Percentiles rank a stretch among this genome's conserved stretches.
These are phyloP conservation scores for Mixornis gularis DNA, from an alignment of 2,113 vertebrate genomes.

Conservation along the genomic window DNA sequence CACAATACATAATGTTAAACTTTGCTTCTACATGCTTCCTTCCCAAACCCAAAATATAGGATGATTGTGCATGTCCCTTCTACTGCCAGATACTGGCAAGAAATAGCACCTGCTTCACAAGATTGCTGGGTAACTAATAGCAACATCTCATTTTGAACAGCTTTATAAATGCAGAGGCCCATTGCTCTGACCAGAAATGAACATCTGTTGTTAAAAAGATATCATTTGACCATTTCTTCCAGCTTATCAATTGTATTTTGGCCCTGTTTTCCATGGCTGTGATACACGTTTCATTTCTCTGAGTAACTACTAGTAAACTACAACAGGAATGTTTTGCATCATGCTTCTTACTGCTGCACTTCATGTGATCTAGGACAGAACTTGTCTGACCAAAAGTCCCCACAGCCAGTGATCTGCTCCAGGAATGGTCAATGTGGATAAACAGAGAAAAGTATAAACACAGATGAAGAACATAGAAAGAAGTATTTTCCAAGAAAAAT, in stretches of 20 bases:
- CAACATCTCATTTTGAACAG: neutral
- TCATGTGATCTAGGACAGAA: neutral
- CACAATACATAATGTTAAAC: neutral
- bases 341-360: neutral
- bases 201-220: neutral
- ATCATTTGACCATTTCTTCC: neutral
- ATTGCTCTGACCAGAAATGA: neutral
- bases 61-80: rapidly evolving
- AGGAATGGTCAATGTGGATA: neutral
- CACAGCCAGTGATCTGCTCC: neutral
- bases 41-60: neutral
- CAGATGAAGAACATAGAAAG: neutral
- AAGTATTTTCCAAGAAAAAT: neutral
- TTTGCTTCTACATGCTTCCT: neutral
- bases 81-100: neutral
- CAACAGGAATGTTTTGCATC: neutral
- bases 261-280: neutral
- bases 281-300: neutral
- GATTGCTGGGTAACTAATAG: neutral
- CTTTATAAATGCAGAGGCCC: neutral
- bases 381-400: neutral
- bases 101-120: neutral
- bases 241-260: neutral
- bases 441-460: neutral
- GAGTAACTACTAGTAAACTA: neutral